Percentiles rank a stretch among this genome's conserved stretches.
phyloP scores from a whole-genome alignment of 2,113 vertebrate genomes.

The Petaurus breviceps region DNA sequence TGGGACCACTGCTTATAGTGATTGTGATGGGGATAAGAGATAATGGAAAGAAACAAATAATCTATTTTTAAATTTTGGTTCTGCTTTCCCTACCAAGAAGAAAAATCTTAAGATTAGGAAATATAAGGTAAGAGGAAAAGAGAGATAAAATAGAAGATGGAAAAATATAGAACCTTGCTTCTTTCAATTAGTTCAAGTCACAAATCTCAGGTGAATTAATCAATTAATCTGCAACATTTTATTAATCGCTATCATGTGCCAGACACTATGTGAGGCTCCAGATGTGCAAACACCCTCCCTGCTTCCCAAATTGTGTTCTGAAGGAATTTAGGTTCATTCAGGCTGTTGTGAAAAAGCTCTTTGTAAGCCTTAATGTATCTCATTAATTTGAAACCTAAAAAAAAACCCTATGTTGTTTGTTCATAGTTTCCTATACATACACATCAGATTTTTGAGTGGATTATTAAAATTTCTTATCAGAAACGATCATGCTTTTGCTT shows the following conservation, averaged over 20 bases:
- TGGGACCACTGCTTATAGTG: no score
- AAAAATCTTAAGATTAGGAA: background rate
- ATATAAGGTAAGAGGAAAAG: background rate
- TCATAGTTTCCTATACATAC: background rate
- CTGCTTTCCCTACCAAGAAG: background rate
- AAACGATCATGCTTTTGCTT: background rate
- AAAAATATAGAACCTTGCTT: background rate
- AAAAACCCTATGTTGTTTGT: background rate
- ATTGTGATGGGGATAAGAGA: no score
- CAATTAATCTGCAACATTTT: background rate
- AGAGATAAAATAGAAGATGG: background rate
- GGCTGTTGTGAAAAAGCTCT: background rate
- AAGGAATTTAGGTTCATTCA: background rate
- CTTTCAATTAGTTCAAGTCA: background rate
- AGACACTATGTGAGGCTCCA: background rate
- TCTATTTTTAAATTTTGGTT: background rate
- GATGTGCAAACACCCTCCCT: background rate
- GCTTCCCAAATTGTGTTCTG: background rate
- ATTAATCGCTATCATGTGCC: background rate
- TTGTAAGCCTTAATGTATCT: background rate
- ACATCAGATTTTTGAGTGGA: background rate
- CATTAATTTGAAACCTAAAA: background rate
- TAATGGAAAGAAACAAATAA: background rate
- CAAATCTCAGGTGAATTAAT: background rate
- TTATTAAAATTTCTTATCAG: background rate